phyloP scores from a whole-genome alignment of 2,797 vertebrate genomes.

The Bryconaethiops microstoma region DNA sequence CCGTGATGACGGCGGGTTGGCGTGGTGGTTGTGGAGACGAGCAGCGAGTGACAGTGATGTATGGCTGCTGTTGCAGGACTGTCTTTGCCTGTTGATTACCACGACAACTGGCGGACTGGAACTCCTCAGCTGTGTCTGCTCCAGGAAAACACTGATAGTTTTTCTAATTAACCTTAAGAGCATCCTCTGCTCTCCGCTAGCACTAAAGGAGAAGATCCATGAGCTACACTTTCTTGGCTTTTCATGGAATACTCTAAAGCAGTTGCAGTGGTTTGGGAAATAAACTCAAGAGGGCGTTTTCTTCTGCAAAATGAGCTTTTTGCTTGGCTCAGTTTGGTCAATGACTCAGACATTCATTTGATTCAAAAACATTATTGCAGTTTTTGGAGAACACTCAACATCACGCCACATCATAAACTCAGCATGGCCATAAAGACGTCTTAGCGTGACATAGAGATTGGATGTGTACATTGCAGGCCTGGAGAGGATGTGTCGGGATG shows the following conservation, averaged over 20 bases:
- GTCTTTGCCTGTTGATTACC: conserved; percentile 71
- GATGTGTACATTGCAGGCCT: background rate
- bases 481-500: conserved; percentile 38
- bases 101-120: conserved; percentile 58
- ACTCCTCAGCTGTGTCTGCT: conserved; percentile 59
- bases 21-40: conserved; percentile 61
- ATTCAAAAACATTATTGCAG: conserved; percentile 33
- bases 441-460: conserved; percentile 35
- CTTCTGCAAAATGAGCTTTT: background rate
- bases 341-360: conserved; percentile 21
- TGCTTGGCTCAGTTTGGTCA: conserved; percentile 18
- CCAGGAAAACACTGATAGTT: conserved; percentile 81
- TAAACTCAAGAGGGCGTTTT: background rate
- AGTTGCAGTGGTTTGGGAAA: conserved; percentile 33
- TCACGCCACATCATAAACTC: conserved; percentile 48
- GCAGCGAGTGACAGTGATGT: conserved; percentile 82
- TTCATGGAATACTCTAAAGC: conserved; percentile 24
- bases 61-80: conserved; percentile 72
- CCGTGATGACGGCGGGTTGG: conserved; percentile 29
- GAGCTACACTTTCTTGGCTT: conserved; percentile 13
- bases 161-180: conserved; percentile 84
- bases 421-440: conserved; percentile 25
- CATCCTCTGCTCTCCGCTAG: conserved; percentile 12
- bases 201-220: conserved; percentile 23
- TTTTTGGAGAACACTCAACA: conserved; percentile 13